Conservation (phyloP, 2,113 vertebrate genomes). For the Datnioides undecimradiatus region DNA sequence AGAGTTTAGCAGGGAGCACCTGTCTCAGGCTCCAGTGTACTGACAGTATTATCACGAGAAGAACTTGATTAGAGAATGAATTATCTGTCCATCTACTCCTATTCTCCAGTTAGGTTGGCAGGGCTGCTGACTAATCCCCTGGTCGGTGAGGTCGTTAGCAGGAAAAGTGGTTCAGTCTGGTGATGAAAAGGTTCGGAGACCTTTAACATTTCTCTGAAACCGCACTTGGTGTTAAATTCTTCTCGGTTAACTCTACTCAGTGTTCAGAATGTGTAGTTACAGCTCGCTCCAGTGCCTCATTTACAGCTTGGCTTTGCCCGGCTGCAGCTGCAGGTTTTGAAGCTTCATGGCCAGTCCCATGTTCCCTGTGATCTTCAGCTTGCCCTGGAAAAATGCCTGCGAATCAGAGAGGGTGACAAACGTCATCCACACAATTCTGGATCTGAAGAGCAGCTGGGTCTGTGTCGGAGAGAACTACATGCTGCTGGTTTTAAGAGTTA, state of each 20-base stretch:
- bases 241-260: constrained; percentile 1
- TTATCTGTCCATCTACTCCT: constrained; percentile 33
- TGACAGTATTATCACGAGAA: constrained; percentile 1
- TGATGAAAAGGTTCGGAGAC: neutral
- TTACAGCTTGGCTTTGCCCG: constrained; percentile 93
- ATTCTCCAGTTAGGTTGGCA: constrained; percentile 17
- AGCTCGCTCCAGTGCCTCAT: constrained; percentile 17
- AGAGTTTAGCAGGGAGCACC: constrained; percentile 31
- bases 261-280: neutral
- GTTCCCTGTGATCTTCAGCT: constrained; percentile 94
- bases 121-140: constrained; percentile 29
- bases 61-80: constrained; percentile 33
- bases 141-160: constrained; percentile 5
- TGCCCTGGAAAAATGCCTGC: constrained; percentile 98
- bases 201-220: neutral
- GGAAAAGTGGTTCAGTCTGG: constrained; percentile 25
- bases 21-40: neutral
- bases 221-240: constrained; percentile 19
- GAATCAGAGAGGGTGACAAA: constrained; percentile 20
- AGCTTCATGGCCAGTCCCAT: constrained; percentile 98
- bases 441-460: neutral
- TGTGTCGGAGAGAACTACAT: constrained; percentile 17
- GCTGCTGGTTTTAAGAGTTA: constrained; percentile 63
- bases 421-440: constrained; percentile 21
- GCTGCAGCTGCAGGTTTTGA: constrained; percentile 93